These are phyloP conservation scores for Latheticus oryzae DNA, from an alignment of 2,888 invertebrate species.

Conservation along the genomic window DNA sequence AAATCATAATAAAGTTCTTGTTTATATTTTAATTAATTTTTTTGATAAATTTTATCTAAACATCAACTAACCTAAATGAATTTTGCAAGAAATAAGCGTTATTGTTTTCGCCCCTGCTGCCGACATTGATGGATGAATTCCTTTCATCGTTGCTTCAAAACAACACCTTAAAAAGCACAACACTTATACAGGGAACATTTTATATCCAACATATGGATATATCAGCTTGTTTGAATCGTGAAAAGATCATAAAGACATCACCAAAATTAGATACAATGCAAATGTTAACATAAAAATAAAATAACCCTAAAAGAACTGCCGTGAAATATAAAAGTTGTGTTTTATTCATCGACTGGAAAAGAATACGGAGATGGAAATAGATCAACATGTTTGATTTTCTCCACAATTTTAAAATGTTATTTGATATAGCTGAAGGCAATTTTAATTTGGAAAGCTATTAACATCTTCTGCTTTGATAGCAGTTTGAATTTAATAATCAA, in stretches of 20 bases:
- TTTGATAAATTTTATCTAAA: slow-evolving; percentile 1
- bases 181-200: slow-evolving; percentile 10
- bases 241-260: background rate
- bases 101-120: slow-evolving; percentile 44
- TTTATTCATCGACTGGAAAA: slow-evolving; percentile 14
- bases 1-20: slow-evolving; percentile 11
- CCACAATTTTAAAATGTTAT: background rate
- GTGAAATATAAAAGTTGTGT: slow-evolving; percentile 16
- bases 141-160: slow-evolving; percentile 44
- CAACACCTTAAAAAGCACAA: slow-evolving; percentile 4
- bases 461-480: background rate
- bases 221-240: slow-evolving; percentile 3
- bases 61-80: slow-evolving; percentile 10
- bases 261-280: slow-evolving; percentile 17
- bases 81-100: slow-evolving; percentile 34
- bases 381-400: background rate
- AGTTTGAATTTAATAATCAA: background rate
- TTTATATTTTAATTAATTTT: background rate
- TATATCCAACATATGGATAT: background rate
- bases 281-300: slow-evolving; percentile 21
- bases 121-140: slow-evolving; percentile 51
- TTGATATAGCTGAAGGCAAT: background rate
- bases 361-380: slow-evolving; percentile 3
- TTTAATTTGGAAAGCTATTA: background rate
- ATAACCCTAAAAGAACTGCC: slow-evolving; percentile 10